Evolutionary conservation across 2,113 vertebrate genomes (phyloP), one percentile per base, ranked within the genome.

Genomic region (Leptosomus discolor): DNA sequence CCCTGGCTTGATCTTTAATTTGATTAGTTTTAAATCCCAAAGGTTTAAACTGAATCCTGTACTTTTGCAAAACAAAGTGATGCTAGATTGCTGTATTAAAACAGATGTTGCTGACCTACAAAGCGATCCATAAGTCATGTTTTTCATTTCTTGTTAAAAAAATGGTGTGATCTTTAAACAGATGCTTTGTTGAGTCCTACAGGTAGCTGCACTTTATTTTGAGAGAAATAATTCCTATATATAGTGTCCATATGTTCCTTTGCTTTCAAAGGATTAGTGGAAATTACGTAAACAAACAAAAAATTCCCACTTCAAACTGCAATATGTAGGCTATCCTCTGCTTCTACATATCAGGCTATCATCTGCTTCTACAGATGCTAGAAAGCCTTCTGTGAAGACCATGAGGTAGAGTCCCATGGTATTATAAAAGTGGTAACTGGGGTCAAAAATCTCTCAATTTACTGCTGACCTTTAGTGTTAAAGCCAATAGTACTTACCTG

Each of bases 141-240:
- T 92, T 94, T 90, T 74, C 34, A 60, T 91, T 82, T 84, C 57
- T 60, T 65, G 23, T 77, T 92, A 45, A 82, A 80, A 96, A 92
- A 84, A 36, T 37, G 71, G 68, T 57, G 68, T 87, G 79, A 82
- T 90, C 74, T 96, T 83, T 94, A 69, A 97, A 74, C 93, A 96
- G 95, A 94, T 97, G 96, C 84, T 90, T 87, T 90, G 84, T 58
- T 43, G 60, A 77, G 60, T 94, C 86, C 81, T 96, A 94, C 86
- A 96, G 95, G 90, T 95, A 96, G 50, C 60, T 88, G 41, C 39
- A 85, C 61, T 79, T 95, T 29, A 64, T 89, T 92, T 70, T 15
- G 53, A 96, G 65, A 70, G n/a, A 69, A 93, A 74, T 32, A 71
- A 81, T 60, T 93, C 45, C 88, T 82, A 85, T 79, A 67, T 78